Percentiles rank a stretch among this genome's conserved stretches.
phyloP scores from a whole-genome alignment of 2,113 vertebrate genomes.

The Rhinolophus sinicus region DNA sequence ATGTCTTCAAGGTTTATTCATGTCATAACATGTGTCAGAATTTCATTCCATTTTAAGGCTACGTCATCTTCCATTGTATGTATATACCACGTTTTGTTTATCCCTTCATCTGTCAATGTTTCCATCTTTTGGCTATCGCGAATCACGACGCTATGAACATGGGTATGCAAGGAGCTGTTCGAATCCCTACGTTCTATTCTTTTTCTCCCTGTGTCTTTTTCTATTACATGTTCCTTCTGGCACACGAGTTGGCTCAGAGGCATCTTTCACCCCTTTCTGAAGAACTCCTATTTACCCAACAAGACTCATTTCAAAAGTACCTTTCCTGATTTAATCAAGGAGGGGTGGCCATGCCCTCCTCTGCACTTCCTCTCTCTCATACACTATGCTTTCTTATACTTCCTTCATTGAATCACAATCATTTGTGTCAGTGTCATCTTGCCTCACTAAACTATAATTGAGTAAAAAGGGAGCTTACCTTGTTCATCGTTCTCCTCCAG shows the following conservation, averaged over 20 bases:
- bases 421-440: background rate
- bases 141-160: background rate
- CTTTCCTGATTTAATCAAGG: background rate
- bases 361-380: no score
- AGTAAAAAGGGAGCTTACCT: background rate
- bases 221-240: background rate
- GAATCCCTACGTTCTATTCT: background rate
- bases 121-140: background rate
- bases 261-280: background rate
- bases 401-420: background rate
- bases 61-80: background rate
- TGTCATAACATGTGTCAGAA: background rate
- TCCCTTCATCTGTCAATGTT: background rate
- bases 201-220: background rate
- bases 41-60: background rate
- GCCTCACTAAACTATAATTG: background rate
- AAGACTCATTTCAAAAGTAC: background rate
- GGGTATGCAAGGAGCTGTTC: no score
- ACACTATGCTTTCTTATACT: rapidly evolving
- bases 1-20: background rate
- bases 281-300: background rate
- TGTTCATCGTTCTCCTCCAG: background rate
- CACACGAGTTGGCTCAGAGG: background rate
- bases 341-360: background rate
- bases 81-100: background rate